Percentiles rank a stretch among this genome's conserved stretches.
These are phyloP conservation scores for Azorinus chamasolen DNA, from an alignment of 2,888 invertebrate species.

Conservation along the genomic window DNA sequence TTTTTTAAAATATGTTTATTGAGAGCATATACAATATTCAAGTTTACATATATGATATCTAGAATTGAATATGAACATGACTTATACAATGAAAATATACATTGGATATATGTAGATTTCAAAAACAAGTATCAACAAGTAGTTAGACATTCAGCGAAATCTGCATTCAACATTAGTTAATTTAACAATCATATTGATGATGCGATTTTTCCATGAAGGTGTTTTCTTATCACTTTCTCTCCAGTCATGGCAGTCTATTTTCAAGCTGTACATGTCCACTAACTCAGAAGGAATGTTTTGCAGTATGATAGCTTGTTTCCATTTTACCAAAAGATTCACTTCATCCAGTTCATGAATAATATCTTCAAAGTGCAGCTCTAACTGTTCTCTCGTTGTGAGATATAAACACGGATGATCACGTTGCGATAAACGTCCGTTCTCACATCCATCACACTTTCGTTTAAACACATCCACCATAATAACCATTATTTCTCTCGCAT, in stretches of 20 bases:
- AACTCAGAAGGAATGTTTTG: conserved; percentile 12
- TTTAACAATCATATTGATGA: conserved; percentile 36
- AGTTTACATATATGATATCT: too few species aligned
- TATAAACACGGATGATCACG: conserved; percentile 35
- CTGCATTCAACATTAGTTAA: conserved; percentile 20
- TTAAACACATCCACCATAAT: conserved; percentile 27
- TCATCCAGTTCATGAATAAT: conserved; percentile 37
- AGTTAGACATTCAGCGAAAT: too few species aligned
- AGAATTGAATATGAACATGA: too few species aligned
- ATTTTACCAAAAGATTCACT: conserved; percentile 25
- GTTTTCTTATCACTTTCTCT: conserved; percentile 51
- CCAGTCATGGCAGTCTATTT: conserved; percentile 44
- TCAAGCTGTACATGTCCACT: conserved; percentile 37
- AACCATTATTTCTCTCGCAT: conserved; percentile 38
- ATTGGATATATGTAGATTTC: too few species aligned
- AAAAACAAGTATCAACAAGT: too few species aligned
- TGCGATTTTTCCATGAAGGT: conserved; percentile 27
- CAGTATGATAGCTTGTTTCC: conserved; percentile 28
- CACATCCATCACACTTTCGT: conserved; percentile 39
- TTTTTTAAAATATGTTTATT: too few species aligned
- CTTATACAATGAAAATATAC: too few species aligned
- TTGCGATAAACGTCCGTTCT: conserved; percentile 31
- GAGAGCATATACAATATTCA: too few species aligned
- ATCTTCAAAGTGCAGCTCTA: conserved; percentile 44
- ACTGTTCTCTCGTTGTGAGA: conserved; percentile 25